Conservation (phyloP, 2,888 invertebrate genomes). For the Pachliopta kotzebuea region DNA sequence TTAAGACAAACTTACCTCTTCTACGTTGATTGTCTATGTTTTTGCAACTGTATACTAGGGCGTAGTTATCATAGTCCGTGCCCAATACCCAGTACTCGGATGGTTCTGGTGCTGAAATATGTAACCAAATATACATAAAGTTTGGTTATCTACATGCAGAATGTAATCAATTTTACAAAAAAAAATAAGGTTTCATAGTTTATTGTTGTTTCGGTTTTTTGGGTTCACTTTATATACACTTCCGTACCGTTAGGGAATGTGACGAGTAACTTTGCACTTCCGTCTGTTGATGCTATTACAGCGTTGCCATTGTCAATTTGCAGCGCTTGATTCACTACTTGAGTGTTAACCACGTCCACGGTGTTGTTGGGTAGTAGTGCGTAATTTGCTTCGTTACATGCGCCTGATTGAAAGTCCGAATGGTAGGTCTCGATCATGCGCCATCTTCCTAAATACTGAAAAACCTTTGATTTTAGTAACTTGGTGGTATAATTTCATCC, state of each 20-base stretch:
- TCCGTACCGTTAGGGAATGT: slow-evolving; percentile 78
- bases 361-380: slow-evolving; percentile 44
- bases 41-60: slow-evolving; percentile 82
- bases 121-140: too few relatives aligned
- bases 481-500: too few relatives aligned
- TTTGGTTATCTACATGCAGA: too few relatives aligned
- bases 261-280: slow-evolving; percentile 76
- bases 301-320: slow-evolving; percentile 74
- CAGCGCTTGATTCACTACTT: slow-evolving; percentile 63
- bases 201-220: too few relatives aligned
- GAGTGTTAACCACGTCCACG: slow-evolving; percentile 46
- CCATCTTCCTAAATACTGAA: slow-evolving; percentile 69
- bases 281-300: slow-evolving; percentile 52
- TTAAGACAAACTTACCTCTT: slow-evolving; percentile 33
- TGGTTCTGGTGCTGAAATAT: slow-evolving; percentile 32
- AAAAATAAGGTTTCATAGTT: too few relatives aligned
- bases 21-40: slow-evolving; percentile 43
- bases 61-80: slow-evolving; percentile 80
- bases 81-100: slow-evolving; percentile 44
- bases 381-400: slow-evolving; percentile 82
- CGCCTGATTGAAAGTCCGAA: slow-evolving; percentile 78
- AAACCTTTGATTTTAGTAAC: too few relatives aligned
- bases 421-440: slow-evolving; percentile 83
- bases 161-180: too few relatives aligned
- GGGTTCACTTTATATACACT: too few relatives aligned